These are phyloP conservation scores for Phthorimaea operculella DNA, from an alignment of 1,140 invertebrate genomes.

Conservation along the genomic window DNA sequence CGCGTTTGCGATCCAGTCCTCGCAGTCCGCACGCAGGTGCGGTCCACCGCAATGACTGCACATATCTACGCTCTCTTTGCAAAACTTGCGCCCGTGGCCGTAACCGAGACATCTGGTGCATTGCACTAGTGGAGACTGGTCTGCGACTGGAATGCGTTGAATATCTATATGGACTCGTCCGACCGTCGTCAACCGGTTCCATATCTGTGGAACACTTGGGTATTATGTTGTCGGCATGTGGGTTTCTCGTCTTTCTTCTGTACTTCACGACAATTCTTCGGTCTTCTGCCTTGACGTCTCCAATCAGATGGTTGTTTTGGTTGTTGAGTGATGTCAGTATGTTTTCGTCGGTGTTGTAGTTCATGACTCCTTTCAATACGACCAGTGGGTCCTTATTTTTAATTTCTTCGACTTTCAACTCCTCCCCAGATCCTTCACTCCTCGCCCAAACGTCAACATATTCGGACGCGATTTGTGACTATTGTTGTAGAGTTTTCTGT, in stretches of 20 bases:
- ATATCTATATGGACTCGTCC: neutral
- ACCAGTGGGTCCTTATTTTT: neutral
- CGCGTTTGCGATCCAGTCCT: neutral
- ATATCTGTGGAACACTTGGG: neutral
- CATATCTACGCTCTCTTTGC: neutral
- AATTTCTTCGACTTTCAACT: no score
- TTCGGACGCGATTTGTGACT: no score
- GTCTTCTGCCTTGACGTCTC: neutral
- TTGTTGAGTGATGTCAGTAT: neutral
- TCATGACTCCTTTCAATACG: neutral
- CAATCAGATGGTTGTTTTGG: neutral
- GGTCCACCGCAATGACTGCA: neutral
- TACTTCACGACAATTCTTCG: neutral
- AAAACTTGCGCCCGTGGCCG: neutral
- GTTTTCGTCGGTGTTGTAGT: neutral
- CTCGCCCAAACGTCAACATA: no score
- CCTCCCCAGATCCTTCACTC: no score
- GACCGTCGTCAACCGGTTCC: neutral
- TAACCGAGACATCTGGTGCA: neutral
- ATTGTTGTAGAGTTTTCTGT: no score
- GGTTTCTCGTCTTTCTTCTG: neutral
- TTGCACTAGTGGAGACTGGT: neutral
- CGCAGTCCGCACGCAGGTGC: neutral
- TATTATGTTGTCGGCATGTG: neutral
- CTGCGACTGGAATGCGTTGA: neutral